Base-by-base conservation (phyloP, 2,888 invertebrate species). In the Rhaphigaster nebulosa region DNA sequence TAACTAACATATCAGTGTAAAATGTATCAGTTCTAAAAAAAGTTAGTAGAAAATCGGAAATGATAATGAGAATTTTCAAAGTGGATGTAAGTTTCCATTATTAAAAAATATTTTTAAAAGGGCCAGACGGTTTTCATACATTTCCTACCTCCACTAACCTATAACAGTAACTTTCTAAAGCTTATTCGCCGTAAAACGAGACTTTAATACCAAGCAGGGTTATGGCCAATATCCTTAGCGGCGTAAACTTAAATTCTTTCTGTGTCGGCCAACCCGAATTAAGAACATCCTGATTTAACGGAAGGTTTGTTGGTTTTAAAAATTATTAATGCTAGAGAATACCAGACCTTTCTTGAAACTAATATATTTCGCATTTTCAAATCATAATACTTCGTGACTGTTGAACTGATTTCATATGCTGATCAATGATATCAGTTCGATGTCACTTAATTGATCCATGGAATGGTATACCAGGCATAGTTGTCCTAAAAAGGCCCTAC, bases 151-250 rank as follows among this genome's bases (percentile, higher is more conserved):
- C 70, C 34, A 20, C 70, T 65, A 23, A 76, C 34, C 70, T 38
- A 76, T 76, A 76, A 76, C 20, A 38, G 34, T 76, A 76, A 76
- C 34, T 76, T 76, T 38, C 70, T 76, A 38, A 76, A 76, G 70
- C 70, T 76, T 76, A 76, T 76, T 38, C 70, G n/a, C 84, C 84
- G 84, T 84, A 84, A 84, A 84, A 84, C 45, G 45, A 84, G 45
- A 45, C 84, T 84, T 84, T 84, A 84, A 84, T 84, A 84, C 45
- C 84, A 5, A 41, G 13, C 23, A n/a, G 45, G 45, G 41, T 84
- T 84, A 84, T 13, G n/a, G 84, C 26, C 45, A 84, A 84, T 84
- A 84, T 84, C 84, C 45, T 84, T 34, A 34, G 38, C 29, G 20
- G 70, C 38, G 18, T 76, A 76, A 76, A 76, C 70, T 76, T 76